A percentile compares a stretch with the other conserved stretches of the same genome.
These are phyloP conservation scores for Nemurella pictetii DNA, from an alignment of 2,888 invertebrate genomes.

Conservation along the genomic window DNA sequence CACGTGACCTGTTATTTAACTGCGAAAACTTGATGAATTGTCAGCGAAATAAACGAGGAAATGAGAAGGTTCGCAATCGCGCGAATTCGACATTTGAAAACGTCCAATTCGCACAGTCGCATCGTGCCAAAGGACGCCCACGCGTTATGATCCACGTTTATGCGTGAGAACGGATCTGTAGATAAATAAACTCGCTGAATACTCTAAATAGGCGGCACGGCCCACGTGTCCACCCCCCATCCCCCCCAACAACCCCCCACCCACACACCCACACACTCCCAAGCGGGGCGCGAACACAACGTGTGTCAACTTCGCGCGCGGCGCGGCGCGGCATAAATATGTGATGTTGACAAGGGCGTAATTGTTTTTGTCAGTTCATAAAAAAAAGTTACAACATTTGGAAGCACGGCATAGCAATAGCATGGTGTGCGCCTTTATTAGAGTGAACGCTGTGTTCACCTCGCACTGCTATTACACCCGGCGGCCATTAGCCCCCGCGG, in stretches of 20 bases:
- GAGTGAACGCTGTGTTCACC: conserved; percentile 1
- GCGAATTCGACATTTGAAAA: not conserved
- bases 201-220: too few relatives aligned
- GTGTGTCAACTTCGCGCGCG: not conserved
- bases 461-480: not conserved
- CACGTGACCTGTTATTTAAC: not conserved
- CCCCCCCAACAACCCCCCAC: too few relatives aligned
- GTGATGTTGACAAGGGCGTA: conserved; percentile 16
- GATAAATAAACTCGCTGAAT: not conserved
- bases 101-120: not conserved
- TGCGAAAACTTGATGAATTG: not conserved
- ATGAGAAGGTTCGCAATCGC: not conserved
- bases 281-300: not conserved
- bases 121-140: not conserved
- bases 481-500: conserved; percentile 9
- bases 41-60: not conserved
- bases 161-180: not conserved
- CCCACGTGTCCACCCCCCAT: too few relatives aligned
- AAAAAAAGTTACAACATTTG: not conserved
- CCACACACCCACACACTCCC: too few relatives aligned
- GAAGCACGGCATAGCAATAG: not conserved
- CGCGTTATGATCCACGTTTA: not conserved
- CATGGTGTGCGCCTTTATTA: conserved; percentile 14
- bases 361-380: conserved; percentile 20
- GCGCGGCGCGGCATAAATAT: not conserved